Base-by-base conservation (phyloP, 1,140 invertebrate genomes). In the Teleogryllus occipitalis region DNA sequence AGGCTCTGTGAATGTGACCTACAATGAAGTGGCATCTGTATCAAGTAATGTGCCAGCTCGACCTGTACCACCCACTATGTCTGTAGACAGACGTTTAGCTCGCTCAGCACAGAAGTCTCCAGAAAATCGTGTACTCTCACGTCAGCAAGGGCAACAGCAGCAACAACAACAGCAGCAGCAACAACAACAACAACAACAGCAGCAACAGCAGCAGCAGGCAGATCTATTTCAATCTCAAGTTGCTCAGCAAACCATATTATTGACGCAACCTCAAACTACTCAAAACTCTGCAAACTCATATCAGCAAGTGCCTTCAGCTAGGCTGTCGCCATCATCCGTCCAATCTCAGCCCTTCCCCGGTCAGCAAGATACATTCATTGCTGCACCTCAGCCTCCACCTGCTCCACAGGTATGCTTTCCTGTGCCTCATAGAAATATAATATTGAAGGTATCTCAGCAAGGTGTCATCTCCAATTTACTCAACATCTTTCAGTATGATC, bases 231-330 rank as follows among this genome's bases (percentile, higher is more conserved):
- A 79, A 77, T n/a, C 77, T 14, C 22, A 78, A 18, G 18, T 14
- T 65, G 54, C 18, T 65, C 54, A 65, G 54, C 54, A 65, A 65
- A 14, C 54, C 18, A 10, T 65, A 65, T 10, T 65, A 14, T 1
- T 65, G 54, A 14, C 74, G 2, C 74, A 10, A 12, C 10, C 21
- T 14, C 74, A 75, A 14, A 14, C 84, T 48, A 80, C 83, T 0
- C 46, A 82, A 14, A 78, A 83, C 0, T 82, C 82, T 2, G 82
- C 84, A 47, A 82, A 82, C 18, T 83, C 49, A 73, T 75, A 79
- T 15, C 84, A 22, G 84, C 84, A 49, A 10, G 10, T 76, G n/a
- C 22, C 80, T 54, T 48, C 82, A 79, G 3, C 83, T 81, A 48
- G 76, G 49, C 46, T 72, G 46, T 54, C 81, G 80, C 73, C 7